phyloP scores from a whole-genome alignment of 2,113 vertebrate species.

The Otocyon megalotis region DNA sequence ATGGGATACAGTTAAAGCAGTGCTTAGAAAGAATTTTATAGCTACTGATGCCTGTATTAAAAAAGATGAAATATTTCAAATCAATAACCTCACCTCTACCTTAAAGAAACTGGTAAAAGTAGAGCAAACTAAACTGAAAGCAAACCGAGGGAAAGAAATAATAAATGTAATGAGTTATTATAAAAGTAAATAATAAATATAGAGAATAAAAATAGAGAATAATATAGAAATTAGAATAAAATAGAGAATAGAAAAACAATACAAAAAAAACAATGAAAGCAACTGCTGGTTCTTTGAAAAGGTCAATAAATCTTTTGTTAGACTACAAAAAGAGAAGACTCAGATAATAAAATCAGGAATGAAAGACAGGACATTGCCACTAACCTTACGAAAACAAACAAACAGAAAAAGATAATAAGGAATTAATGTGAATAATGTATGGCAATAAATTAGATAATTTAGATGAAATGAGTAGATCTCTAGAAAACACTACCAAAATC shows the following conservation, averaged over 20 bases:
- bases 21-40: neutral
- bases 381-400: neutral
- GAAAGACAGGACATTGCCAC: neutral
- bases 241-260: neutral
- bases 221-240: neutral
- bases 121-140: neutral
- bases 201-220: neutral
- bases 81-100: neutral
- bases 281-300: neutral
- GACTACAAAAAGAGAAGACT: neutral
- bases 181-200: neutral
- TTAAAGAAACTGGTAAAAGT: neutral
- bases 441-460: neutral
- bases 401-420: neutral
- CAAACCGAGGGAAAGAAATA: neutral
- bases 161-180: neutral
- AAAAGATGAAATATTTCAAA: neutral
- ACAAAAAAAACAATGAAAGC: neutral
- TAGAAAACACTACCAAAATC: neutral
- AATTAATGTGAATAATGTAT: neutral
- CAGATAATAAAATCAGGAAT: neutral
- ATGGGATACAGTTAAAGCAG: neutral
- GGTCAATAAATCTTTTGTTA: neutral
- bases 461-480: neutral
- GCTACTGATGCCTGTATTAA: neutral